Evolutionary conservation across 2,113 vertebrate species (phyloP), one percentile per base, ranked within the genome.

Genomic region (Eclectus roratus): DNA sequence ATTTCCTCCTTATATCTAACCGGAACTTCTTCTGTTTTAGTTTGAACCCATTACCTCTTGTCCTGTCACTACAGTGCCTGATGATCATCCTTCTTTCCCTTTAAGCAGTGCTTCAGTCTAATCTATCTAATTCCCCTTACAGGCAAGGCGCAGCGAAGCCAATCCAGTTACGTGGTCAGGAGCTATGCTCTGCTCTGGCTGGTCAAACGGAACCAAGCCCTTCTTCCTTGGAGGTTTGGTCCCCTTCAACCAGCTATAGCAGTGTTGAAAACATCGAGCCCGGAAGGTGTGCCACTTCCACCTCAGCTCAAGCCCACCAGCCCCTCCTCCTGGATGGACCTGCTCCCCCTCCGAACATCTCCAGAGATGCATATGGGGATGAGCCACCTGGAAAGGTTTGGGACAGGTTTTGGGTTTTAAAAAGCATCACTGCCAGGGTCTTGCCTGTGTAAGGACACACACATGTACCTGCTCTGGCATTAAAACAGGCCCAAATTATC

Each of bases 141-240:
- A 98, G 98, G 96, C n/a, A 17, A 39, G 85, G 19, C 3, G 2
- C 35, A 24, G 20, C 0, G 4, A 80, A 87, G 64, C 37, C n/a
- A 7, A 20, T 50, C 1, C 3, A 18, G 23, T 8, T 46, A 28
- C 1, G 3, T 8, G 41, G 10, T 27, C 80, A 33, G 85, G 74
- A 96, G 82, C 82, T 80, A 95, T 97, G 97, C 96, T 95, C 98
- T 99, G 99, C 99, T 99, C 98, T 99, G 98, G 99, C 99, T 99
- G 99, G 99, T 99, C 99, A 99, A 99, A 99, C 98, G 99, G 99
- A 99, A 99, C 99, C 99, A 99, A 99, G 99, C 99, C 99, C 99
- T 80, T 99, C 99, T 99, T 99, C 98, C 98, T 98, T 90, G 98
- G 99, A 99, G 99, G 99, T 99, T 99, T 99, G 99, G 99, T 99